Conservation (phyloP, 2,888 invertebrate species). For the Aspidiotus rigidus region DNA sequence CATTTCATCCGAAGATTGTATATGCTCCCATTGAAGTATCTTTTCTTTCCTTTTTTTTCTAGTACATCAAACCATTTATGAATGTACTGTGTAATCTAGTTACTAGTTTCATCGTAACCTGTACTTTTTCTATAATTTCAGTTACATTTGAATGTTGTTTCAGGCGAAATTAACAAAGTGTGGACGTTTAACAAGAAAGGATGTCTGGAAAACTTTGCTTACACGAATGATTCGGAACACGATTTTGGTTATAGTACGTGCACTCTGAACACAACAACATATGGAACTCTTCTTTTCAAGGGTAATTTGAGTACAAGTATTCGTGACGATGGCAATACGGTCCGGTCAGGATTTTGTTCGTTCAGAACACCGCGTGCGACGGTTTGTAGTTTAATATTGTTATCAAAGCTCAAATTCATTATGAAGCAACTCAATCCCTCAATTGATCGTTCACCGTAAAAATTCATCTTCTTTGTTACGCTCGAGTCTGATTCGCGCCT, state of each 20-base stretch:
- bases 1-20: too few relatives aligned
- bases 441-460: background rate
- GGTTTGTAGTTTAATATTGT: constrained; percentile 45
- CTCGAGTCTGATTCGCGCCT: too few relatives aligned
- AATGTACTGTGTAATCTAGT: background rate
- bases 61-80: too few relatives aligned
- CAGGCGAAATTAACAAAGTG: constrained; percentile 61
- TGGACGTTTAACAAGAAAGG: constrained; percentile 61
- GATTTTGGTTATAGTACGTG: constrained; percentile 55
- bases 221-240: constrained; percentile 71
- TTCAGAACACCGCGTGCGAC: constrained; percentile 58
- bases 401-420: constrained; percentile 8
- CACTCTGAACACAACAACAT: constrained; percentile 48
- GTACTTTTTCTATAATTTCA: too few relatives aligned
- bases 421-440: background rate
- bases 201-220: constrained; percentile 59
- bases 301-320: constrained; percentile 60
- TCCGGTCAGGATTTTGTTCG: constrained; percentile 72
- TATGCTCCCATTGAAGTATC: background rate
- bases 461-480: background rate
- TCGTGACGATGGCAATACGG: constrained; percentile 70
- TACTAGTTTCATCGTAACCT: background rate
- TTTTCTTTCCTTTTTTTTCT: too few relatives aligned
- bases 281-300: constrained; percentile 62
- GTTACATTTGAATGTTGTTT: constrained; percentile 35